Conservation (phyloP, 1,140 invertebrate species). For the Ditylenchus dipsaci region DNA sequence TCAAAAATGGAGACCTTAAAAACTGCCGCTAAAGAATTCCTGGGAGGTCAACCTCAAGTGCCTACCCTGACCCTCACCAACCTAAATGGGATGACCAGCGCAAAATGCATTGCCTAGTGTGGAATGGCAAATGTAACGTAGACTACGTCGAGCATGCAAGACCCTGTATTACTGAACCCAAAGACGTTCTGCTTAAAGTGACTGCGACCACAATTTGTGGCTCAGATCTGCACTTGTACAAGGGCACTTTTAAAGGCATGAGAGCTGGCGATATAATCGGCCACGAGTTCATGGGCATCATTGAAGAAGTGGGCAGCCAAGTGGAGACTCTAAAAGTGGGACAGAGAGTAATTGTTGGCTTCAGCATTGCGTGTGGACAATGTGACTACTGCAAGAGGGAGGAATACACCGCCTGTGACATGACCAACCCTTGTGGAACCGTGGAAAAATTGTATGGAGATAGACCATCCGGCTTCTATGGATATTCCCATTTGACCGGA, state of each 20-base stretch:
- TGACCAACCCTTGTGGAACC: conserved; percentile 19
- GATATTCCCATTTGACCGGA: conserved; percentile 29
- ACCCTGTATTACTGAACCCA: conserved; percentile 18
- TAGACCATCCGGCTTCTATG: conserved; percentile 15
- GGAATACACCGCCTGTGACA: conserved; percentile 32
- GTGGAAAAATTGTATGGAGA: conserved; percentile 29
- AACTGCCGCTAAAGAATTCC: background rate
- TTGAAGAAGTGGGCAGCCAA: conserved; percentile 19
- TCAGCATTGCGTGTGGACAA: conserved; percentile 21
- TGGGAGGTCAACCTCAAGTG: background rate
- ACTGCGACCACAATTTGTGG: conserved; percentile 32
- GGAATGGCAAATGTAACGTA: conserved; percentile 18
- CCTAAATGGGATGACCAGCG: conserved; percentile 18
- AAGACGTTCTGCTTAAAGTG: conserved; percentile 21
- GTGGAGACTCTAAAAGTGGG: conserved; percentile 27
- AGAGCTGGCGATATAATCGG: conserved; percentile 28
- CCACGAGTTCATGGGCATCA: conserved; percentile 32
- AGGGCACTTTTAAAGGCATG: conserved; percentile 26
- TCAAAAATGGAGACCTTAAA: background rate
- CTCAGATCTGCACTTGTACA: conserved; percentile 33
- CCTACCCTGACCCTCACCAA: background rate
- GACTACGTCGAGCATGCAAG: conserved; percentile 6
- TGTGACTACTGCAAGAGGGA: conserved; percentile 27
- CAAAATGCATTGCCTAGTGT: conserved; percentile 18
- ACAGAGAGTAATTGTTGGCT: conserved; percentile 25